These are phyloP conservation scores for Felis chaus DNA, from an alignment of 2,113 vertebrate species.

Conservation along the genomic window DNA sequence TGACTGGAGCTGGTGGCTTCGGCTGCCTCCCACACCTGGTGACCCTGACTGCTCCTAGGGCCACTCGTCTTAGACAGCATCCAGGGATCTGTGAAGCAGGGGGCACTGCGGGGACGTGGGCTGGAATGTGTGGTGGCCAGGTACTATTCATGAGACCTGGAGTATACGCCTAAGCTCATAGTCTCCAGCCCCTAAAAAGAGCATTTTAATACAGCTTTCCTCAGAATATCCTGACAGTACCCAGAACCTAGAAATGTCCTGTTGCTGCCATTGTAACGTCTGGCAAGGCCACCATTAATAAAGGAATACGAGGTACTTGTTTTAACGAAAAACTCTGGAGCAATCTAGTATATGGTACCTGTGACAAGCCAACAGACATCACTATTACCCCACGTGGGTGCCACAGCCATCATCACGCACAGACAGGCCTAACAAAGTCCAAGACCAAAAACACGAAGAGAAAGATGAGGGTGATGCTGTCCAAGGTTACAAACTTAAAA, in stretches of 20 bases:
- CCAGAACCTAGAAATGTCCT: background rate
- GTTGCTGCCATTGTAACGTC: background rate
- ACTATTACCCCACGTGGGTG: background rate
- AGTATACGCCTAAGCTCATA: background rate
- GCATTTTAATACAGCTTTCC: background rate
- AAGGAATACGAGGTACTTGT: background rate
- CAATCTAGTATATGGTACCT: background rate
- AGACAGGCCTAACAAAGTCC: background rate
- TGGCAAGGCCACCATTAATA: background rate
- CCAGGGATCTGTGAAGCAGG: background rate
- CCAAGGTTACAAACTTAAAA: background rate
- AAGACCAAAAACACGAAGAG: background rate
- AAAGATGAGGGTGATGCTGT: background rate
- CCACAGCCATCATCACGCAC: accelerated
- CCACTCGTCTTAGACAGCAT: no score
- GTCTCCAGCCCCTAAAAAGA: background rate
- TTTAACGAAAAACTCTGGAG: background rate
- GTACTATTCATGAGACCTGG: background rate
- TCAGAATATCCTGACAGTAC: background rate
- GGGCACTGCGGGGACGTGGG: accelerated
- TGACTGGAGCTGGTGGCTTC: background rate
- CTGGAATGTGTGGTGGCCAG: background rate
- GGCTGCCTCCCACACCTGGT: background rate
- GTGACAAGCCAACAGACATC: background rate
- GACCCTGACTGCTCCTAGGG: no score